Percentiles rank a stretch among this genome's conserved stretches.
These are phyloP conservation scores for Paralvinella palmiformis DNA, from an alignment of 1,140 invertebrate species.

Conservation along the genomic window DNA sequence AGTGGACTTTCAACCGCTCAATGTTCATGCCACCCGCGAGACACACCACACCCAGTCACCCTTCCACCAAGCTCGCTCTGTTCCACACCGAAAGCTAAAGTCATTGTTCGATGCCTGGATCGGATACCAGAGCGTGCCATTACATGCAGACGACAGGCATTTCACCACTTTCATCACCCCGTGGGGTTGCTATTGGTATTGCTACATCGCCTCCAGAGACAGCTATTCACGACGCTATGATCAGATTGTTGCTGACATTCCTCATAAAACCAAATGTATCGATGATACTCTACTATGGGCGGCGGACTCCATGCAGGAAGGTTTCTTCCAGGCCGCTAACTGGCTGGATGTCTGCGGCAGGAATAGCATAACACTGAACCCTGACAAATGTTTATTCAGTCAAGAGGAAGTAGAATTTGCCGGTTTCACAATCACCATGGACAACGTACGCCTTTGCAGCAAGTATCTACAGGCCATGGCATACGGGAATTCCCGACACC, in stretches of 20 bases:
- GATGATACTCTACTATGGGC: slow-evolving; percentile 26
- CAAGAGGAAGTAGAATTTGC: slow-evolving; percentile 29
- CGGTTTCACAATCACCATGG: slow-evolving; percentile 24
- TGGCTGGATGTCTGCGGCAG: slow-evolving; percentile 26
- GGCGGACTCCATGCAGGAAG: slow-evolving; percentile 20
- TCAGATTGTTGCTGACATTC: slow-evolving; percentile 21
- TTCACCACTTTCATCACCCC: slow-evolving; percentile 29
- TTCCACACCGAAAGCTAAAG: background rate
- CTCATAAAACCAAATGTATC: slow-evolving; percentile 25
- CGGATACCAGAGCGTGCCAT: slow-evolving; percentile 15
- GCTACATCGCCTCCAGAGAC: slow-evolving; percentile 25
- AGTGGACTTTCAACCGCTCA: background rate
- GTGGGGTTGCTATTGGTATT: slow-evolving; percentile 28
- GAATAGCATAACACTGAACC: slow-evolving; percentile 29
- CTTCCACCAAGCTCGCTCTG: background rate
- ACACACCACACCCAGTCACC: background rate
- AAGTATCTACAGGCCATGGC: slow-evolving; percentile 20
- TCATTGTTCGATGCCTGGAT: background rate
- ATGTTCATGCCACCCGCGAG: too few relatives aligned
- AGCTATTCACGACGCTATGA: slow-evolving; percentile 23
- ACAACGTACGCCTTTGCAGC: slow-evolving; percentile 19
- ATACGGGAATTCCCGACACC: slow-evolving; percentile 8
- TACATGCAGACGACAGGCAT: slow-evolving; percentile 21
- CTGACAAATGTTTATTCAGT: slow-evolving; percentile 29
- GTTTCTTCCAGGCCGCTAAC: slow-evolving; percentile 18